Conservation (phyloP, 2,888 invertebrate genomes). For the Erebia aethiops region DNA sequence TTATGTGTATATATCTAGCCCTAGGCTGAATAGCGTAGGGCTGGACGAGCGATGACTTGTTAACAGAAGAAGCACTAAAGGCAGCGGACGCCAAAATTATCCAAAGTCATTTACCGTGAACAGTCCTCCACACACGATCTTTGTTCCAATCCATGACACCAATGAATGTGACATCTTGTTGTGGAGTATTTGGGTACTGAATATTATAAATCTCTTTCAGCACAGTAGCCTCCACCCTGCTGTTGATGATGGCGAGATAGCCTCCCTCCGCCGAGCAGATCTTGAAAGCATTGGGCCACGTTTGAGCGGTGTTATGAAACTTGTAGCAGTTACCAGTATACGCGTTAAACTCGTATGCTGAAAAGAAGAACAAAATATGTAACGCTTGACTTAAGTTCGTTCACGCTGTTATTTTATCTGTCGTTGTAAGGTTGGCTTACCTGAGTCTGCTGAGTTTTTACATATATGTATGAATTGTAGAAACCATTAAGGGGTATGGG, state of each 20-base stretch:
- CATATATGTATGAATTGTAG: too few species aligned
- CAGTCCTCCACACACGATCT: conserved; percentile 43
- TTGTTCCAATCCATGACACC: conserved; percentile 44
- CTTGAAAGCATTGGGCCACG: conserved; percentile 26
- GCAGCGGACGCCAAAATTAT: too few species aligned
- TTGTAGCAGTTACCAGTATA: conserved; percentile 30
- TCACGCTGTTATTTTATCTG: too few species aligned
- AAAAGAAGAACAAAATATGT: conserved; percentile 12
- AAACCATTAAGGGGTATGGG: too few species aligned
- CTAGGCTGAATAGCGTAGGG: too few species aligned
- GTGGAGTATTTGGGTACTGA: not conserved
- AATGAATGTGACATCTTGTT: not conserved
- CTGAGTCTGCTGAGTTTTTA: not conserved
- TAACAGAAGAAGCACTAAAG: too few species aligned
- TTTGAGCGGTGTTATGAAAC: conserved; percentile 12
- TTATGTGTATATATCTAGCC: too few species aligned
- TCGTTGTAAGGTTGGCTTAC: not conserved
- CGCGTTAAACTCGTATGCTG: conserved; percentile 10
- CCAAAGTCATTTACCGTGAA: conserved; percentile 35
- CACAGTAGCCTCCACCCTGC: conserved; percentile 38
- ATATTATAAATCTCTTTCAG: conserved; percentile 15
- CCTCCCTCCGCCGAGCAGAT: conserved; percentile 31
- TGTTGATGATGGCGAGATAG: conserved; percentile 43
- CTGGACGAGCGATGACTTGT: too few species aligned
- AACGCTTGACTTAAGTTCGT: not conserved